Evolutionary conservation across 37 sponge, comb jelly and placozoan genomes (phyloP), one percentile per base, ranked within the genome.

Genomic region (Chondrosia reniformis): DNA sequence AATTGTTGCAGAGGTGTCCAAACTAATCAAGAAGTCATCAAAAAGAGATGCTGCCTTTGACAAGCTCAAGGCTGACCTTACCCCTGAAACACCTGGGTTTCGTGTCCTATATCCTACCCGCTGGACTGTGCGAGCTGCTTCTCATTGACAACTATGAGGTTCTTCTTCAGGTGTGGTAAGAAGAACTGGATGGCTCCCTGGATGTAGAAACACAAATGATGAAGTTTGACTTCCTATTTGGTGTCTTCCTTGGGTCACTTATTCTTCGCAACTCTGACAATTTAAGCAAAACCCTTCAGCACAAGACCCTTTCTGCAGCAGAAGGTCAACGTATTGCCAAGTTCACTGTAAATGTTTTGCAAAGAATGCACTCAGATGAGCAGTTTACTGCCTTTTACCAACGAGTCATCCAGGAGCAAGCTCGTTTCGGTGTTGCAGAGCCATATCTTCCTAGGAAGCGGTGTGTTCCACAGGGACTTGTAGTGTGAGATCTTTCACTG

Each of bases 41-140:
- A 76, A 76, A 10, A 19, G 61, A 4, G 61, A 54, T 34, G 13
- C 44, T 27, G 3, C 9, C 27, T 25, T 76, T 7, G 61, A 57
- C 15, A 76, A 76, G 13, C 8, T 76, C 4, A 76, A 76, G 9
- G 39, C 15, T 32, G 30, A 5, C 58, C 39, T 76, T 3, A 38
- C 37, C 8, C 77, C 61, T 25, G 77, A 57, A 2, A 55, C 58
- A 30, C 77, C 77, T 31, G 77, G 61, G 33, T 55, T 76, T 33
- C 61, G 61, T 54, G 77, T 76, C 4, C 62, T 76, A 7, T 76
- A 61, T 76, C 77, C 77, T 22, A 74, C 75, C 17, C 8, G 77
- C 15, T 76, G 77, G 77, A 76, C 77, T 34, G 77, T 76, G 7
- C 34, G 77, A 33, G 77, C 61, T 12, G 61, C 8, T 57, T 58